Conservation (phyloP, 2,797 vertebrate genomes). For the Hephaestus fuliginosus region DNA sequence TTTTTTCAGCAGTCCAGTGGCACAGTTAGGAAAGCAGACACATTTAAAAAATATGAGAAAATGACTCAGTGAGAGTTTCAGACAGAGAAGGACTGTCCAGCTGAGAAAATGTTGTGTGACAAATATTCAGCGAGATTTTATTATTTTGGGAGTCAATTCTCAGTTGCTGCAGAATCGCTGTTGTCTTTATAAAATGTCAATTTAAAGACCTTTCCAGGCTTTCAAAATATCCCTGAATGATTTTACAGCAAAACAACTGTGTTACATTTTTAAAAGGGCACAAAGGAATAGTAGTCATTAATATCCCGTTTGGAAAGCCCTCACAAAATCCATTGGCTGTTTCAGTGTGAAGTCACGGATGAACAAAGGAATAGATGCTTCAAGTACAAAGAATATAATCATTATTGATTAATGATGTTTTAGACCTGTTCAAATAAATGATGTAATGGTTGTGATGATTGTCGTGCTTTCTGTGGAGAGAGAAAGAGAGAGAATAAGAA, state of each 20-base stretch:
- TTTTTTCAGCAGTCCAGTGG: not conserved
- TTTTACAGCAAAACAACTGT: slow-evolving; percentile 34
- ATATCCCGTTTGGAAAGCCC: not conserved
- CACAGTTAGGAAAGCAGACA: slow-evolving; percentile 19
- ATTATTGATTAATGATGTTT: slow-evolving; percentile 5
- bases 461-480: not conserved
- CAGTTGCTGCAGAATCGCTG: not conserved
- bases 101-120: slow-evolving; percentile 25
- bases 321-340: slow-evolving; percentile 20
- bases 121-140: slow-evolving; percentile 33
- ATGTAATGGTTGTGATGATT: slow-evolving; percentile 14
- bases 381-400: slow-evolving; percentile 21
- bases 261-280: slow-evolving; percentile 36
- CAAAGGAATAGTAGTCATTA: slow-evolving; percentile 17
- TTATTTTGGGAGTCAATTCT: slow-evolving; percentile 22
- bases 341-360: slow-evolving; percentile 25
- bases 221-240: slow-evolving; percentile 25
- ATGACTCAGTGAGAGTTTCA: slow-evolving; percentile 9
- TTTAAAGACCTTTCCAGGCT: not conserved
- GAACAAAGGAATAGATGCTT: slow-evolving; percentile 26
- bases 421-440: slow-evolving; percentile 28
- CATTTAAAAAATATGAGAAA: not conserved
- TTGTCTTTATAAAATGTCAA: slow-evolving; percentile 21
- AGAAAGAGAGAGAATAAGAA: not conserved
- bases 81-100: not conserved